Evolutionary conservation across 2,888 invertebrate genomes (phyloP).

Genomic region (Sarcophaga variegata): DNA sequence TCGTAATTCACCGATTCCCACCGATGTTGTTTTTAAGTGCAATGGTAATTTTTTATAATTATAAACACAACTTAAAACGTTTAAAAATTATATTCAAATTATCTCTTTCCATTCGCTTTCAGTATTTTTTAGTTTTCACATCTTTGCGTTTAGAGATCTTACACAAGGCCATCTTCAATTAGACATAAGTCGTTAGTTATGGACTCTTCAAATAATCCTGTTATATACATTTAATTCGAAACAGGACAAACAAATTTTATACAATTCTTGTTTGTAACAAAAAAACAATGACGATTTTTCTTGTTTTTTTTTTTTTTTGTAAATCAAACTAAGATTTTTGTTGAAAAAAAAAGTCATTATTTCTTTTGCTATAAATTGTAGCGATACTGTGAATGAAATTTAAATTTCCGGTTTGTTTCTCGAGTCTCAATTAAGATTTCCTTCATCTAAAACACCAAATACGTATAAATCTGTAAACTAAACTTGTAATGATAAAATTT

Average conservation of each 20-base stretch:
- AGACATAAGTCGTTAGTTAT: constrained; percentile 44
- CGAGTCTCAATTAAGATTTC: constrained; percentile 76
- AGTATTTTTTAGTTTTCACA: constrained; percentile 45
- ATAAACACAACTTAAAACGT: constrained; percentile 46
- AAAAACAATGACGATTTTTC: constrained; percentile 65
- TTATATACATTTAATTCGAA: constrained; percentile 31
- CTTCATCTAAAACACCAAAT: constrained; percentile 82
- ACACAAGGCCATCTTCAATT: constrained; percentile 49
- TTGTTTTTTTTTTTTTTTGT: constrained; percentile 24
- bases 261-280: constrained; percentile 63
- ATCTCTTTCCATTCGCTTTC: not conserved
- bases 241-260: constrained; percentile 61
- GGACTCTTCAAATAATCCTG: constrained; percentile 42
- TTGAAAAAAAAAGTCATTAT: constrained; percentile 66
- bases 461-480: constrained; percentile 80
- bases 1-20: not conserved
- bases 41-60: not conserved
- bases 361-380: constrained; percentile 66
- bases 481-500: constrained; percentile 70
- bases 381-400: constrained; percentile 49
- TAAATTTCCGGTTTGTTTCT: constrained; percentile 66
- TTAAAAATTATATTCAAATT: not conserved
- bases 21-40: not conserved
- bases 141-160: constrained; percentile 51
- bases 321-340: constrained; percentile 53